Evolutionary conservation across 1,140 invertebrate genomes (phyloP).

Genomic region (Holcopasites calliopsidis): DNA sequence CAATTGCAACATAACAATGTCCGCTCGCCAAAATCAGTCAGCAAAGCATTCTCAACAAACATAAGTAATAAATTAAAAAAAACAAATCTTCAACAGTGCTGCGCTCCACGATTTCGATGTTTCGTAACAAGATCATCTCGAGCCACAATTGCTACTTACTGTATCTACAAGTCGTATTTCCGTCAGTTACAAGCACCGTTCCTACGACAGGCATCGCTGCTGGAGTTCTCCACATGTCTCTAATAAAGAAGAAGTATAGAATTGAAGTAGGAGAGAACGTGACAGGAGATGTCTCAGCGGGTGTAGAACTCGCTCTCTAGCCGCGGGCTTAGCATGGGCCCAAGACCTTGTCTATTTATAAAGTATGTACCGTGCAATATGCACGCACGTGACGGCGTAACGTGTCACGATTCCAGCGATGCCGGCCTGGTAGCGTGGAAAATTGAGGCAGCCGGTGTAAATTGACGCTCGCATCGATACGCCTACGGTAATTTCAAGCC

Average conservation of each 20-base stretch:
- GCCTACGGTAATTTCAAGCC: slow-evolving; percentile 17
- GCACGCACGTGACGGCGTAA: slow-evolving; percentile 1
- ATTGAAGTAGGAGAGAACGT: background rate
- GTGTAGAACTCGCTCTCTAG: slow-evolving; percentile 49
- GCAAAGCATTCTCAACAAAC: no score
- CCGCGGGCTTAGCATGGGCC: slow-evolving; percentile 64
- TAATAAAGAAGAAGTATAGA: background rate
- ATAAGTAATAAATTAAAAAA: no score
- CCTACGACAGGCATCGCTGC: slow-evolving; percentile 11
- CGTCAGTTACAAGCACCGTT: background rate
- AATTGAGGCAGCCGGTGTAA: slow-evolving; percentile 22
- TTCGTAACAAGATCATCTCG: no score
- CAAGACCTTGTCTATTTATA: slow-evolving; percentile 71
- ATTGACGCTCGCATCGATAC: no score
- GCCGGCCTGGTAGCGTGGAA: slow-evolving; percentile 19
- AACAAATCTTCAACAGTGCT: no score
- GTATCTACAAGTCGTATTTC: no score
- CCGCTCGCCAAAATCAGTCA: no score
- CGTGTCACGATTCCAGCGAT: background rate
- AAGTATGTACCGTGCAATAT: slow-evolving; percentile 38
- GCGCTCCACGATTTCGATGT: no score
- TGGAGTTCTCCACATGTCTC: background rate
- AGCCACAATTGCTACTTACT: no score
- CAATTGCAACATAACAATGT: no score
- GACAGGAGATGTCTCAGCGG: slow-evolving; percentile 60